Percentiles rank a stretch among this genome's conserved stretches.
phyloP scores from a whole-genome alignment of 1,140 invertebrate species.

The Aleiodes sp. region DNA sequence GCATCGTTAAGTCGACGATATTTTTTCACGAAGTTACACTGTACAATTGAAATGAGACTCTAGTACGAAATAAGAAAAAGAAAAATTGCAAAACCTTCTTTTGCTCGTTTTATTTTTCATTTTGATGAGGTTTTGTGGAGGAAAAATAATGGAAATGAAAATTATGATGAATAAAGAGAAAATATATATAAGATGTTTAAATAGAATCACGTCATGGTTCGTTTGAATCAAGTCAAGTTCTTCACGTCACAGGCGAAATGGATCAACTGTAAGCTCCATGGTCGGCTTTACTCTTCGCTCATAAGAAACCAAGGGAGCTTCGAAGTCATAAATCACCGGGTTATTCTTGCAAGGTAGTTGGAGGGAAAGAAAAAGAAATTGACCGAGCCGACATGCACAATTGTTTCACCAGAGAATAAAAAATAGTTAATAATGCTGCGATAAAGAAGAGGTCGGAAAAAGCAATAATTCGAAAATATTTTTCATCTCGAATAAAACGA shows the following conservation, averaged over 20 bases:
- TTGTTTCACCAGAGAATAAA: conserved; percentile 18
- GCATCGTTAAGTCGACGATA: conserved; percentile 2
- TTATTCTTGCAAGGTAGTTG: conserved; percentile 23
- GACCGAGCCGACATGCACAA: conserved; percentile 25
- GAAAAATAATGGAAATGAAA: conserved; percentile 11
- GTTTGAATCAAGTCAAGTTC: conserved; percentile 23
- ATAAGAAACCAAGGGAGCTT: conserved; percentile 11
- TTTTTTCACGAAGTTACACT: not conserved
- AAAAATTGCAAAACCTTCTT: not conserved
- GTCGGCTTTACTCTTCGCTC: not conserved
- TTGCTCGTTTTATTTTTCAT: too few relatives aligned
- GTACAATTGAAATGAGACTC: too few relatives aligned
- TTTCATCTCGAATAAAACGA: too few relatives aligned
- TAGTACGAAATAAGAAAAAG: too few relatives aligned
- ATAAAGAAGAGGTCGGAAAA: not conserved
- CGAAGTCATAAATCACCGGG: conserved; percentile 23
- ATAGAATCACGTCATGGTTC: conserved; percentile 17
- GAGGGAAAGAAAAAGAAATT: conserved; percentile 20
- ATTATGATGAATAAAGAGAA: not conserved
- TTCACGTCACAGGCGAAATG: not conserved
- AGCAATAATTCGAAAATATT: not conserved
- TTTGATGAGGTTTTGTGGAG: too few relatives aligned
- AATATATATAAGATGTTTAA: not conserved
- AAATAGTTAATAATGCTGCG: not conserved
- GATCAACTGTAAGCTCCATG: conserved; percentile 19